These are phyloP conservation scores for Drosophila nebulosa DNA, from an alignment of 1,140 invertebrate species.

Conservation along the genomic window DNA sequence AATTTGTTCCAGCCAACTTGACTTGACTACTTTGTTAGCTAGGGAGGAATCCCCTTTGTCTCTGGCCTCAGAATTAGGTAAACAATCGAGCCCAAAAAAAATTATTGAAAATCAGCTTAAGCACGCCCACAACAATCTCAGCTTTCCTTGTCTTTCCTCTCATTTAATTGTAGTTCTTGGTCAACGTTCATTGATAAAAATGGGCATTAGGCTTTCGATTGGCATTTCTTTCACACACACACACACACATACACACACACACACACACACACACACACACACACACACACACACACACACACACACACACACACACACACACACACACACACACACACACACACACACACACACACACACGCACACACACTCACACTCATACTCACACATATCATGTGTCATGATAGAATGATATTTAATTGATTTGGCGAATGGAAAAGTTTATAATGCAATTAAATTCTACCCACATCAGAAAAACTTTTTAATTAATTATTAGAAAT, in stretches of 20 bases:
- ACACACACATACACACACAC: neutral
- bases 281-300: neutral
- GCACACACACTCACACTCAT: neutral
- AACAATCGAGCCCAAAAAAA: neutral
- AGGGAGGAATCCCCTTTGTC: neutral
- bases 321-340: neutral
- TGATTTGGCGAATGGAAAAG: conserved; percentile 28
- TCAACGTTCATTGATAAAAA: conserved; percentile 73
- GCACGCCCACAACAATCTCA: neutral
- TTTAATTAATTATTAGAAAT: conserved; percentile 72
- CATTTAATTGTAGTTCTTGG: conserved; percentile 41
- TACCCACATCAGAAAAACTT: conserved; percentile 32
- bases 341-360: neutral
- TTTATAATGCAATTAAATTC: conserved; percentile 54
- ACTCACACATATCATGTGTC: conserved; percentile 10
- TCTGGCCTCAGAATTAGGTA: neutral
- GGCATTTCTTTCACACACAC: neutral
- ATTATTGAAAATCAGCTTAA: neutral
- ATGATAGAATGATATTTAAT: conserved; percentile 1
- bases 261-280: neutral
- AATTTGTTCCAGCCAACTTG: too few relatives aligned
- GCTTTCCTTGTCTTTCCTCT: neutral
- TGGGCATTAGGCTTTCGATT: conserved; percentile 17
- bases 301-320: neutral
- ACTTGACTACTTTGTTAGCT: too few relatives aligned